Conservation (phyloP, 1,140 invertebrate genomes). For the Chrysoperla carnea region DNA sequence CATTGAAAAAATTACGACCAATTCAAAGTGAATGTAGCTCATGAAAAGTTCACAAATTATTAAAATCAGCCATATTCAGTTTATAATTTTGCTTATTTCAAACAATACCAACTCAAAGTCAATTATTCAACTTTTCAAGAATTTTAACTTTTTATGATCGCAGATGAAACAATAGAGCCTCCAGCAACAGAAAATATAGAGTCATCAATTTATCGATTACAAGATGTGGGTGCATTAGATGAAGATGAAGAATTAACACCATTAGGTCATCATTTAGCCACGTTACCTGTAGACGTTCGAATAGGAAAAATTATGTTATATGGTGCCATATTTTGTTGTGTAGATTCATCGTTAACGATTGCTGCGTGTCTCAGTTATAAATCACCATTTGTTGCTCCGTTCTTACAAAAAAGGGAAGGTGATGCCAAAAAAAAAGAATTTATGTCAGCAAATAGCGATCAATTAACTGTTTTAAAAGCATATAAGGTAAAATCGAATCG, state of each 20-base stretch:
- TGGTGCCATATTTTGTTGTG: slow-evolving; percentile 80
- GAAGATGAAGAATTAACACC: slow-evolving; percentile 61
- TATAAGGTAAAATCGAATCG: slow-evolving; percentile 39
- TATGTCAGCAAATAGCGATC: slow-evolving; percentile 56
- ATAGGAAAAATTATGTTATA: slow-evolving; percentile 83
- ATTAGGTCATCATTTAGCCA: slow-evolving; percentile 73
- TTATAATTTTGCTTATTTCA: too few relatives aligned
- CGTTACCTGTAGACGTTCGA: slow-evolving; percentile 78
- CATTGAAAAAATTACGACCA: too few relatives aligned
- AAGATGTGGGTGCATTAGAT: slow-evolving; percentile 79
- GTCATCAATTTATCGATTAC: slow-evolving; percentile 53
- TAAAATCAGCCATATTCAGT: too few relatives aligned
- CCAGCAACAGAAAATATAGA: slow-evolving; percentile 58
- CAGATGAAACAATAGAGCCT: slow-evolving; percentile 57
- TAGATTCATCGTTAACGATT: slow-evolving; percentile 86
- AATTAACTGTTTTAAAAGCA: slow-evolving; percentile 59
- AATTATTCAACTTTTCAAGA: too few relatives aligned
- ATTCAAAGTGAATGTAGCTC: too few relatives aligned
- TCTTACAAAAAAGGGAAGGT: slow-evolving; percentile 53
- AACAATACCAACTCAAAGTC: too few relatives aligned
- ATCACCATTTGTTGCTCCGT: slow-evolving; percentile 60
- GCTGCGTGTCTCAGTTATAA: slow-evolving; percentile 77
- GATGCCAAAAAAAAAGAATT: slow-evolving; percentile 56
- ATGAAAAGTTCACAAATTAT: too few relatives aligned
- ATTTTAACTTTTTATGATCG: too few relatives aligned